Percentiles rank a stretch among this genome's conserved stretches.
These are phyloP conservation scores for Coptodon rendalli DNA, from an alignment of 2,113 vertebrate genomes.

Conservation along the genomic window DNA sequence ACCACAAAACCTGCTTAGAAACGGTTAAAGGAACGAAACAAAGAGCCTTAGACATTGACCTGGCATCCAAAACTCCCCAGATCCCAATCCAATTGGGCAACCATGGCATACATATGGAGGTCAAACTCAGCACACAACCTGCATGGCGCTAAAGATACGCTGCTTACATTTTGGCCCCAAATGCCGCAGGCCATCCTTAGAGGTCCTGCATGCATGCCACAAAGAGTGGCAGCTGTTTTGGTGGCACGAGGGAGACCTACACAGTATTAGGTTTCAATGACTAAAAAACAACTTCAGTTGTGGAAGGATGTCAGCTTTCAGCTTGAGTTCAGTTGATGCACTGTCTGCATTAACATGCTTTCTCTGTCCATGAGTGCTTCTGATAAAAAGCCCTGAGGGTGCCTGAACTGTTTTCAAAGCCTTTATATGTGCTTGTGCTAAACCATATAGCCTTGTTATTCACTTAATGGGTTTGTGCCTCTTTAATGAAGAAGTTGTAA, in stretches of 20 bases:
- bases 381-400: background rate
- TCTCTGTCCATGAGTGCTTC: slow-evolving; percentile 2
- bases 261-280: background rate
- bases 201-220: background rate
- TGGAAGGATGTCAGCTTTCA: background rate
- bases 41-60: background rate
- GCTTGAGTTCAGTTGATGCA: background rate
- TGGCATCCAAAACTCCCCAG: background rate
- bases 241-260: background rate
- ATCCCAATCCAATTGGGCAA: background rate
- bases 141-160: background rate
- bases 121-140: background rate
- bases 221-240: background rate
- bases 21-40: background rate
- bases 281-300: background rate
- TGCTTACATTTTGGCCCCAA: background rate
- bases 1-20: background rate
- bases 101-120: background rate
- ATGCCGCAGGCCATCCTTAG: background rate
- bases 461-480: background rate
- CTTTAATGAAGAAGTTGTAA: background rate
- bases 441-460: background rate
- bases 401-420: background rate
- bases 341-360: background rate
- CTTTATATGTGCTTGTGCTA: background rate